Base-by-base conservation (phyloP, 2,888 invertebrate species). In the Trachelus stipa region DNA sequence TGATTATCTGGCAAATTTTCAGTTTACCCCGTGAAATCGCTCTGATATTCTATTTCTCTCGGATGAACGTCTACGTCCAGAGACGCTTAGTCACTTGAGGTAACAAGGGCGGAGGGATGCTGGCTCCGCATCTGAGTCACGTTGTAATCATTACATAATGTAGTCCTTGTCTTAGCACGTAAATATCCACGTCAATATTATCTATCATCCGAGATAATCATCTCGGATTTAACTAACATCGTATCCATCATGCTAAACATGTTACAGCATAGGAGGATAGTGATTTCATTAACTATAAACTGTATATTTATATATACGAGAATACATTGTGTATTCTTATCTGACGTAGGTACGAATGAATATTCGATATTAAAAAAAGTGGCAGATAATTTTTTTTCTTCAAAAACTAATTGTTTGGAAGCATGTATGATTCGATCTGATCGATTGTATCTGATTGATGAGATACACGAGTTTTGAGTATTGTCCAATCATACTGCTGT, bases 11-110 rank as follows among this genome's bases (percentile, higher is more conserved):
- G 31, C 15, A 15, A 30, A 71, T 30, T 33, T 71, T 33, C 12
- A 71, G 31, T 71, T 71, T 33, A 71, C 3, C 4, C 33, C 71
- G 9, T 31, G 1, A 6, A 71, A 15, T 33, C 12, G 71, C 15
- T 71, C 71, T 4, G 11, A 15, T 33, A 23, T 15, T 15, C 6
- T 23, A 9, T 56, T 56, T 56, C 23, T 6, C 40, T 56, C 23
- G 23, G 40, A 11, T 33, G n/a, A 35, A 34, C 34, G 74, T 35
- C 74, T 73, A 73, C 74, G 34, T 15, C 35, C n/a, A 34, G 74
- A 73, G 74, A 34, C 35, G 74, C 74, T 73, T 73, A 73, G 74
- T 73, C 74, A 73, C 74, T 34, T 73, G 74, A 73, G 35, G 74
- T 73, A 73, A 73, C 35, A 12, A 73, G 74, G 74, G 35, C 23